phyloP scores from a whole-genome alignment of 2,888 invertebrate species.

The Oligia strigilis region DNA sequence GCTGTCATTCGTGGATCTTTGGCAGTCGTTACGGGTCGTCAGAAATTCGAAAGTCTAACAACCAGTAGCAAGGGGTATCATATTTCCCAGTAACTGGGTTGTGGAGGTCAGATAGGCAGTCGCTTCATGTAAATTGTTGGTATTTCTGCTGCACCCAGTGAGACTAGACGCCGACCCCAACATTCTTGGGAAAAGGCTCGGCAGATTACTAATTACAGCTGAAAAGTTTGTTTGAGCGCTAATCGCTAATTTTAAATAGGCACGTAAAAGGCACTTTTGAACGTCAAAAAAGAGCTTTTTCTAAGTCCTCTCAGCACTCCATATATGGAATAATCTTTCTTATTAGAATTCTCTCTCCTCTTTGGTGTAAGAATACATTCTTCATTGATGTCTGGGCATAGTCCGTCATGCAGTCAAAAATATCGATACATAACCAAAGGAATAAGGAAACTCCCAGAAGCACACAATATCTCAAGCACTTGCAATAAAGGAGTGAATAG shows the following conservation, averaged over 20 bases:
- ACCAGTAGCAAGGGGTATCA: not conserved
- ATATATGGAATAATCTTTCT: not conserved
- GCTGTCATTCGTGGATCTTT: not conserved
- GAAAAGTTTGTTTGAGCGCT: no score
- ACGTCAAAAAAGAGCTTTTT: not conserved
- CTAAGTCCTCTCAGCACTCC: not conserved
- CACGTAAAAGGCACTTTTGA: not conserved
- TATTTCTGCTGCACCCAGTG: not conserved
- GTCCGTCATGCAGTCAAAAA: not conserved
- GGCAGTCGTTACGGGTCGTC: not conserved
- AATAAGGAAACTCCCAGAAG: slow-evolving; percentile 1
- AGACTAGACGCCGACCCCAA: no score
- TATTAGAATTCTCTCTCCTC: not conserved
- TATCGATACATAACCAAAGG: slow-evolving; percentile 28
- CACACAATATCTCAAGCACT: slow-evolving; percentile 32
- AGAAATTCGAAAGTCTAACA: not conserved
- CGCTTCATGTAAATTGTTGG: not conserved
- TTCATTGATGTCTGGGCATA: not conserved
- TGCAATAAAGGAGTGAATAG: slow-evolving; percentile 10
- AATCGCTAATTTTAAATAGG: no score
- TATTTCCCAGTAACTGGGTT: not conserved
- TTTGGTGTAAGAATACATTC: not conserved
- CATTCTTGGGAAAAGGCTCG: no score
- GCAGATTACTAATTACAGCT: not conserved
- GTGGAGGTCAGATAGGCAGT: not conserved